Evolutionary conservation across 2,113 vertebrate genomes (phyloP), one percentile per base, ranked within the genome.

Genomic region (Falco punctatus): DNA sequence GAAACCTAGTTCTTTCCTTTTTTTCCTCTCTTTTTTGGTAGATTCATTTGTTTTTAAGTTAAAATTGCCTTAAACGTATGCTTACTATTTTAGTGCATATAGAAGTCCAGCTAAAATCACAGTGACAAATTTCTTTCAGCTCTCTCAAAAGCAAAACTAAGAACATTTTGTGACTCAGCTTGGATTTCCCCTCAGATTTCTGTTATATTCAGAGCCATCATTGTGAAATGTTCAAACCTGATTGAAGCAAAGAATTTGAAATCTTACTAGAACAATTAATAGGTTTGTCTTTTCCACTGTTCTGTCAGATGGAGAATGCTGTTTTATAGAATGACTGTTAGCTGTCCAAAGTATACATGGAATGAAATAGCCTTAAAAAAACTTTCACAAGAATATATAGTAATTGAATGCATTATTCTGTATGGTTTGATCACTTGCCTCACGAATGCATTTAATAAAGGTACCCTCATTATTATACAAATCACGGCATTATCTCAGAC

Each of bases 391-490:
- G 71, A 88, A 74, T 42, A 32, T 4, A 12, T 35, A 61, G 23
- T 52, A 80, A 93, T 49, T 86, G 88, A 73, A 38, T 55, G 54
- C 72, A 57, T 65, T 74, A 67, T 44, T 81, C 12, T 17, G 38
- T 42, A 0, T 19, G 65, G 80, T 79, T 87, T 91, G 92, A 86
- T 94, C 80, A 86, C 84, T 79, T 94, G 94, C 83, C 48, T 92
- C 88, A 69, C 73, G 94, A 92, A 97, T 94, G 81, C 83, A 89
- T 69, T 96, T 97, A 95, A 96, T 87, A 92, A 96, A 91, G 88
- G 88, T 28, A 48, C 81, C 44, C 87, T 91, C 91, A 92, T 94
- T 61, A 80, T 94, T 78, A 8, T 49, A 94, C 4, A 2, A 88
- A 28, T 89, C 64, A 22, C 83, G 95, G 66, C 94, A 96, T 86